phyloP scores from a whole-genome alignment of 2,113 vertebrate genomes.

The Panurus biarmicus region DNA sequence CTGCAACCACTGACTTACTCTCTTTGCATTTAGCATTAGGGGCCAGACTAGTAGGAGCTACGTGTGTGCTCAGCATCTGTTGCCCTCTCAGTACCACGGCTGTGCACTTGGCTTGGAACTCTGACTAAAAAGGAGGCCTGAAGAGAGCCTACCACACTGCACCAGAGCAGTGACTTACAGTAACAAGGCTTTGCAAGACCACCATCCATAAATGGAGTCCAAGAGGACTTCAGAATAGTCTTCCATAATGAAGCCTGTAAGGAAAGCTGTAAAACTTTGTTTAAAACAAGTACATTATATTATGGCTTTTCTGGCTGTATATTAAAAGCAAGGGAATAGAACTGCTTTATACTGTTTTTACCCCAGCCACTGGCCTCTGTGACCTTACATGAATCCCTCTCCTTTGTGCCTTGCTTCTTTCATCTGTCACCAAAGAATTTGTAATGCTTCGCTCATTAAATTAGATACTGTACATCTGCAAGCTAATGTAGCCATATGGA shows the following conservation, averaged over 20 bases:
- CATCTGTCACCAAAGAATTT: background rate
- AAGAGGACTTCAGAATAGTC: background rate
- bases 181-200: background rate
- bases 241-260: background rate
- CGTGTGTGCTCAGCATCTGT: background rate
- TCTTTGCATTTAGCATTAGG: background rate
- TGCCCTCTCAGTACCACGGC: background rate
- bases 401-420: background rate
- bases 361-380: background rate
- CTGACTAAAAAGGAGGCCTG: background rate
- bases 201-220: background rate
- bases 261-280: background rate
- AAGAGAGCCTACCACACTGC: background rate
- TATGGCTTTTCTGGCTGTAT: background rate
- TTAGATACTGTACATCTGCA: background rate
- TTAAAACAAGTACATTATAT: background rate
- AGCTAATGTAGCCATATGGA: background rate
- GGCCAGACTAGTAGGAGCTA: background rate
- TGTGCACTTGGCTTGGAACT: background rate
- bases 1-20: fast-evolving
- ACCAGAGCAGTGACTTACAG: background rate
- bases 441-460: background rate
- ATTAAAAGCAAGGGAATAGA: background rate
- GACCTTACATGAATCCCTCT: background rate
- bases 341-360: background rate